Percentiles rank a stretch among this genome's conserved stretches.
Evolutionary conservation across 2,888 invertebrate species (phyloP).

Genomic region (Eristalis arbustorum): DNA sequence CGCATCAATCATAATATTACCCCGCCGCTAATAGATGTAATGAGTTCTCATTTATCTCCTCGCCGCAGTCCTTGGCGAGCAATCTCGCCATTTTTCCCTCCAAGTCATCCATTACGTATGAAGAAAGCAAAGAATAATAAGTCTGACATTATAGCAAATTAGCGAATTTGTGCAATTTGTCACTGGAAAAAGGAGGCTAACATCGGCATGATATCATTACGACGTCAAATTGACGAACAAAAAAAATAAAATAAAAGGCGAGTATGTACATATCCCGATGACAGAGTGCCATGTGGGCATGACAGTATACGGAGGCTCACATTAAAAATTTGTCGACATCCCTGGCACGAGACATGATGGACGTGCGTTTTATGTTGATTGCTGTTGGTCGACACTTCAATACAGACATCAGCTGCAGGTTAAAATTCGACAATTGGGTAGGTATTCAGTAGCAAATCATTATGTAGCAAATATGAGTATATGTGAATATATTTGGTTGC

Average conservation of each 20-base stretch:
- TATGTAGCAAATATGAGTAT: too few species aligned
- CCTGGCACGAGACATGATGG: constrained; percentile 50
- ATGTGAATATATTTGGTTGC: too few species aligned
- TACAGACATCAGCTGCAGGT: too few species aligned
- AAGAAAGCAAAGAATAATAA: constrained; percentile 29
- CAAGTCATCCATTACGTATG: constrained; percentile 39
- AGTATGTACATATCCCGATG: constrained; percentile 11
- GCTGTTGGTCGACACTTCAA: too few species aligned
- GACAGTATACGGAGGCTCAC: constrained; percentile 36
- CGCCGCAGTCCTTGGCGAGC: constrained; percentile 22
- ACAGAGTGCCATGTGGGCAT: constrained; percentile 24
- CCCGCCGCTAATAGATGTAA: constrained; percentile 44
- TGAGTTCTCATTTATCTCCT: constrained; percentile 50
- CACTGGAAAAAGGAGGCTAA: constrained; percentile 40
- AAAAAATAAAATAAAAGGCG: constrained; percentile 5
- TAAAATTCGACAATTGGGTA: too few species aligned
- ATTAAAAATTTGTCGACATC: constrained; percentile 48
- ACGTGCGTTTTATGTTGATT: neutral
- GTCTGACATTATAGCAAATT: constrained; percentile 50
- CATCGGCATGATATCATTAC: constrained; percentile 28
- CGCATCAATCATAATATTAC: constrained; percentile 60
- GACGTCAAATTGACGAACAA: constrained; percentile 15
- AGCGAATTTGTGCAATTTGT: constrained; percentile 59
- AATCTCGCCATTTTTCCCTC: constrained; percentile 26
- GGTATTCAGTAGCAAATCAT: too few species aligned